A percentile compares a stretch with the other conserved stretches of the same genome.
Conservation (phyloP, 2,113 vertebrate genomes). For the Larimichthys polyactis region DNA sequence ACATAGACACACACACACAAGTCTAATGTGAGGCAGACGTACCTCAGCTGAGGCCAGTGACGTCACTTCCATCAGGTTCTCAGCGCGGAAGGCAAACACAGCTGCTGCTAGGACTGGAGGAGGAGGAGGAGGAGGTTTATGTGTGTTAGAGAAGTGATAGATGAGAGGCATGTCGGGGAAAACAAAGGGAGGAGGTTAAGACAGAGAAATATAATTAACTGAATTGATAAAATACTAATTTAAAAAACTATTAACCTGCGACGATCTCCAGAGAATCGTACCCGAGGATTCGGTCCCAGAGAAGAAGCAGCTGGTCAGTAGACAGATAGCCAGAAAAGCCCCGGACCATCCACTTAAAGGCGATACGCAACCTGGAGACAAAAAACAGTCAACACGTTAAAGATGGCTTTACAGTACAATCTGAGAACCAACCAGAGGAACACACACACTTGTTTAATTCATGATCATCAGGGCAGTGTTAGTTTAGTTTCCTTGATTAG, state of each 20-base stretch:
- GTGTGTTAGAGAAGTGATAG: neutral
- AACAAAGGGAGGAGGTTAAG: neutral
- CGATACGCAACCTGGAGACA: constrained; percentile 91
- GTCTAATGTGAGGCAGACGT: constrained; percentile 70
- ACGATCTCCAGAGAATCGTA: constrained; percentile 96
- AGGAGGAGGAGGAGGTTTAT: neutral
- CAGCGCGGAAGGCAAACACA: constrained; percentile 97
- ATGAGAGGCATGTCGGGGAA: too few relatives aligned
- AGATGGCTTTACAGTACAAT: neutral
- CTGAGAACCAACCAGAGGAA: neutral
- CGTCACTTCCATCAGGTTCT: constrained; percentile 99
- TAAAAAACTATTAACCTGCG: constrained; percentile 85
- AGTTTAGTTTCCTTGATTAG: neutral
- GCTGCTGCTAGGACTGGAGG: constrained; percentile 93
- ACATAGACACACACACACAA: constrained; percentile 25
- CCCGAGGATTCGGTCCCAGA: constrained; percentile 97
- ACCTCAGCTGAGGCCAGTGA: constrained; percentile 98
- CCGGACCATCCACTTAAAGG: constrained; percentile 99
- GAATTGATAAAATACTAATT: neutral
- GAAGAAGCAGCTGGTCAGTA: constrained; percentile 95
- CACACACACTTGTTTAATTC: neutral
- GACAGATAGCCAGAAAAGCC: constrained; percentile 98
- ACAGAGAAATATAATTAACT: too few relatives aligned
- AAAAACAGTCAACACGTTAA: neutral
- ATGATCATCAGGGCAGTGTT: neutral